Evolutionary conservation across 2,113 vertebrate species (phyloP), one percentile per base, ranked within the genome.

Genomic region (Tachuris rubrigastra): DNA sequence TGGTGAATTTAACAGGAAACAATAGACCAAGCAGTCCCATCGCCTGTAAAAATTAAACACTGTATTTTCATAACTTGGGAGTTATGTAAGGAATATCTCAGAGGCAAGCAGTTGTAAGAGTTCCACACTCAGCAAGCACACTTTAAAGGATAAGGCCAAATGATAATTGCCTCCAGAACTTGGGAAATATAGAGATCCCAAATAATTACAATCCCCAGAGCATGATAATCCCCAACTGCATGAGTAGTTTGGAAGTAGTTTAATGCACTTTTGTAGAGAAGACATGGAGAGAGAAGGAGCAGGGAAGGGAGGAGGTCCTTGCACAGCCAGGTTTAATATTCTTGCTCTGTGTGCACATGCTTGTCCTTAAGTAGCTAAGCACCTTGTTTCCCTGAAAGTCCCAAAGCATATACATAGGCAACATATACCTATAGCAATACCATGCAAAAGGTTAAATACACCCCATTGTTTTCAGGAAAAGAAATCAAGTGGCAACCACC

Each of bases 1-100:
- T 20, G 25, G 78, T 91, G 94, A 96, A 94, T 94, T 95, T 86
- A 94, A 90, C 95, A 95, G 82, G 91, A 97, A 96, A 97, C 96
- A 96, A 94, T 67, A 93, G 94, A 91, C 75, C 73, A 91, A 97
- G 84, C 89, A 92, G 90, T 83, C 85, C 93, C 89, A 95, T 91
- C 14, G 93, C 92, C 95, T 96, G 89, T 89, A 82, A 97, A 97
- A 97, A 97, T 94, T 74, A 90, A 96, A 87, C n/a, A 37, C 55
- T 80, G 18, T 89, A 88, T 97, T 97, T 97, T 97, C 94, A 96
- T 97, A 94, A 92, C 92, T 95, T 90, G 87, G 35, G 85, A 93
- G 85, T 95, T 97, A 96, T 90, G 93, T 91, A 96, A 96, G 94
- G 72, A 95, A 92, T 95, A 97, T 94, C 87, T 92, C 73, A 90